A percentile compares a stretch with the other conserved stretches of the same genome.
Conservation (phyloP, 1,140 invertebrate genomes). For the Lysiphlebus fabarum region DNA sequence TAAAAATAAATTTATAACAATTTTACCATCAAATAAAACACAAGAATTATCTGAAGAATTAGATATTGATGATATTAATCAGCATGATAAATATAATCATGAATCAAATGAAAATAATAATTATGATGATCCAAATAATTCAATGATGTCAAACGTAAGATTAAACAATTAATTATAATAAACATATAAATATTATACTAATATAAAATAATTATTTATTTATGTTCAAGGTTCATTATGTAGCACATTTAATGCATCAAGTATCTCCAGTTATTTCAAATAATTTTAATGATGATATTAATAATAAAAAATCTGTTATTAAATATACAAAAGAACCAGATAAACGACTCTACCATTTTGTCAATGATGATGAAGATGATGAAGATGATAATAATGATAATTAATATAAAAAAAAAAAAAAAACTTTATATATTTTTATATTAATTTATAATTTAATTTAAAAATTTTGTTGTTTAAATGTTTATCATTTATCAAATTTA, state of each 20-base stretch:
- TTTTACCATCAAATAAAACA: conserved; percentile 26
- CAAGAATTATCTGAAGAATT: neutral
- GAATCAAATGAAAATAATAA: no score
- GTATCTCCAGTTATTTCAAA: neutral
- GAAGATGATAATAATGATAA: no score
- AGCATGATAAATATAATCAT: no score
- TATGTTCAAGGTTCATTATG: neutral
- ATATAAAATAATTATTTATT: conserved; percentile 1
- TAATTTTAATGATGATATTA: conserved; percentile 1
- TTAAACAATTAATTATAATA: no score
- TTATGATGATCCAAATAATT: no score
- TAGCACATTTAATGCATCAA: neutral
- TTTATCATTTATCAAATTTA: no score
- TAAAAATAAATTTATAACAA: conserved; percentile 25
- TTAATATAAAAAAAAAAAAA: neutral
- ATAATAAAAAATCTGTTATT: conserved; percentile 16
- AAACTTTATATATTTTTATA: neutral
- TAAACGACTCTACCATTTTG: conserved; percentile 30
- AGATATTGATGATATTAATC: no score
- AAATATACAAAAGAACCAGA: conserved; percentile 27
- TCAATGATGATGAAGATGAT: conserved; percentile 16
- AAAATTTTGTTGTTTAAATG: no score
- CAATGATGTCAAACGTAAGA: no score
- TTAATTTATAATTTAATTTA: neutral
- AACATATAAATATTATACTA: no score